phyloP scores from a whole-genome alignment of 1,140 invertebrate species.

The Stegodyphus dumicola region DNA sequence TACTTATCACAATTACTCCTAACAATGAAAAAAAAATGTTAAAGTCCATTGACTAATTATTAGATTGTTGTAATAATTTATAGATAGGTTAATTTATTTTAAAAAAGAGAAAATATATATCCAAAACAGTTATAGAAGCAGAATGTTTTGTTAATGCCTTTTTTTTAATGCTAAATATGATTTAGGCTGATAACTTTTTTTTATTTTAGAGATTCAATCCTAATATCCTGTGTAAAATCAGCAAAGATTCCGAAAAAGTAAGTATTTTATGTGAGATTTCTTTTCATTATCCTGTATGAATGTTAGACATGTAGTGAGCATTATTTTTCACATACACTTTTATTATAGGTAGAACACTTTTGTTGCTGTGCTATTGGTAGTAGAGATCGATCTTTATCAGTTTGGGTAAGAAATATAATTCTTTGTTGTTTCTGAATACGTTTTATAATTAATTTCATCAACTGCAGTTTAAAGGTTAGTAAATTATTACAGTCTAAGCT shows the following conservation, averaged over 20 bases:
- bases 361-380: slow-evolving; percentile 95
- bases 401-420: slow-evolving; percentile 76
- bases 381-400: slow-evolving; percentile 89
- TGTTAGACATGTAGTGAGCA: too few species aligned
- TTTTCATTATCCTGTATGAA: neutral
- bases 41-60: too few species aligned
- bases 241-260: slow-evolving; percentile 70
- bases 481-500: too few species aligned
- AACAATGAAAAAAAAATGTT: too few species aligned
- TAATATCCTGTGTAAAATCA: slow-evolving; percentile 76
- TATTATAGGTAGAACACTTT: slow-evolving; percentile 69
- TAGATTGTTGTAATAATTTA: neutral
- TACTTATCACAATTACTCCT: too few species aligned
- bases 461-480: too few species aligned
- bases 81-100: neutral
- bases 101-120: neutral
- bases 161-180: too few species aligned
- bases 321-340: too few species aligned
- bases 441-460: too few species aligned
- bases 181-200: slow-evolving; percentile 39
- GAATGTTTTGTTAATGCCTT: too few species aligned
- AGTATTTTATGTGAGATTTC: slow-evolving; percentile 42
- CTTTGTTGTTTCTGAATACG: neutral
- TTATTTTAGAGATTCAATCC: slow-evolving; percentile 78
- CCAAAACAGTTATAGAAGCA: too few species aligned